Evolutionary conservation across 2,797 vertebrate genomes (phyloP).

Genomic region (Notamacropus eugenii): DNA sequence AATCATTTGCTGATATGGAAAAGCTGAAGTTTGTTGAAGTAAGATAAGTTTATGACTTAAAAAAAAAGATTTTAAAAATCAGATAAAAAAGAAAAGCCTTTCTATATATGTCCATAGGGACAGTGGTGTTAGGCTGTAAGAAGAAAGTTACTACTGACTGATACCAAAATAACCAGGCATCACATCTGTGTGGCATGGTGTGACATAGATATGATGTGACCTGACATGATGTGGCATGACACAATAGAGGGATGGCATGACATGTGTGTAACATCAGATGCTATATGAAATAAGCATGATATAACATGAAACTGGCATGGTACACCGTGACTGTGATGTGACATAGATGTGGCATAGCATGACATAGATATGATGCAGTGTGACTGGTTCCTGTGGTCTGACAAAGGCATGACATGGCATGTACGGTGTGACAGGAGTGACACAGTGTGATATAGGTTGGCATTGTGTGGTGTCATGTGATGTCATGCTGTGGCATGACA

Average conservation of each 20-base stretch:
- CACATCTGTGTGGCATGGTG: background rate
- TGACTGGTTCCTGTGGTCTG: too few relatives aligned
- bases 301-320: too few relatives aligned
- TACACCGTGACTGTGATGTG: too few relatives aligned
- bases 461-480: too few relatives aligned
- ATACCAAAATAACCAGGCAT: background rate
- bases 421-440: too few relatives aligned
- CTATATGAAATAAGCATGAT: too few relatives aligned
- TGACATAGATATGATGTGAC: background rate
- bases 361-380: too few relatives aligned
- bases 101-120: background rate
- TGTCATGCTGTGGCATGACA: background rate
- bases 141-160: background rate
- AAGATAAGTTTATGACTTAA: background rate
- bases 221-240: too few relatives aligned
- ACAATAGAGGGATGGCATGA: too few relatives aligned
- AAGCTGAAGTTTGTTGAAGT: background rate
- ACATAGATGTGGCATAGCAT: too few relatives aligned
- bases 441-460: too few relatives aligned
- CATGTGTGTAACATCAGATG: too few relatives aligned
- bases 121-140: background rate
- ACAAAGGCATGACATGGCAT: background rate
- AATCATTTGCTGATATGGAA: background rate
- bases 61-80: background rate
- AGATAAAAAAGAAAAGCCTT: background rate